Evolutionary conservation across 2,797 vertebrate genomes (phyloP).

Genomic region (Coluber constrictor): DNA sequence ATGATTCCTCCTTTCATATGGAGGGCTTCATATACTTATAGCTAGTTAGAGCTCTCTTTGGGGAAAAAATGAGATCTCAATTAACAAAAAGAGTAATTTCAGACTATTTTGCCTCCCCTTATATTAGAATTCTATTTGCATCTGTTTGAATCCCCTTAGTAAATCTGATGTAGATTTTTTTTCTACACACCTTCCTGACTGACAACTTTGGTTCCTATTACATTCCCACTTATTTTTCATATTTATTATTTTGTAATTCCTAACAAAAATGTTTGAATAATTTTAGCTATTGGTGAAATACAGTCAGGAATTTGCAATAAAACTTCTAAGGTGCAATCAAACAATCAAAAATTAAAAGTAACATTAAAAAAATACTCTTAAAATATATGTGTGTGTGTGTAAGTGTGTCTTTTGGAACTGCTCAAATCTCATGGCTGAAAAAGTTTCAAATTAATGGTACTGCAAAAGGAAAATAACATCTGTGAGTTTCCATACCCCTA

Average conservation of each 20-base stretch:
- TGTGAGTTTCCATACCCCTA: not conserved
- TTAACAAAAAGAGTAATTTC: not conserved
- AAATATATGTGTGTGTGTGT: not conserved
- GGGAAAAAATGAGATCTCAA: not conserved
- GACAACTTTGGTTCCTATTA: not conserved
- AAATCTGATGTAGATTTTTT: not conserved
- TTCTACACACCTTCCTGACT: not conserved
- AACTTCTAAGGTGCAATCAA: not conserved
- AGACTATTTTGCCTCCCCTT: not conserved
- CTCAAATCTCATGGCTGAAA: not conserved
- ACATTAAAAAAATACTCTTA: not conserved
- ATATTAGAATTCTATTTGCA: not conserved
- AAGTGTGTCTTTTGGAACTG: not conserved
- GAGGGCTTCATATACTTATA: not conserved
- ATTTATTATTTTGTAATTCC: not conserved
- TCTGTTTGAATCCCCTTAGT: not conserved
- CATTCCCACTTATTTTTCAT: not conserved
- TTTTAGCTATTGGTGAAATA: not conserved
- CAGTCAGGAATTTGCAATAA: not conserved
- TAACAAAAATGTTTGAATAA: not conserved
- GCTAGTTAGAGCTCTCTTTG: not conserved
- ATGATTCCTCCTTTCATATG: no score
- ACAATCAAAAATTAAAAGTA: not conserved
- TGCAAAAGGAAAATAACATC: not conserved
- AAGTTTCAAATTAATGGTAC: not conserved